These are phyloP conservation scores for Pristiophorus japonicus DNA, from an alignment of 2,113 vertebrate genomes.

Conservation along the genomic window DNA sequence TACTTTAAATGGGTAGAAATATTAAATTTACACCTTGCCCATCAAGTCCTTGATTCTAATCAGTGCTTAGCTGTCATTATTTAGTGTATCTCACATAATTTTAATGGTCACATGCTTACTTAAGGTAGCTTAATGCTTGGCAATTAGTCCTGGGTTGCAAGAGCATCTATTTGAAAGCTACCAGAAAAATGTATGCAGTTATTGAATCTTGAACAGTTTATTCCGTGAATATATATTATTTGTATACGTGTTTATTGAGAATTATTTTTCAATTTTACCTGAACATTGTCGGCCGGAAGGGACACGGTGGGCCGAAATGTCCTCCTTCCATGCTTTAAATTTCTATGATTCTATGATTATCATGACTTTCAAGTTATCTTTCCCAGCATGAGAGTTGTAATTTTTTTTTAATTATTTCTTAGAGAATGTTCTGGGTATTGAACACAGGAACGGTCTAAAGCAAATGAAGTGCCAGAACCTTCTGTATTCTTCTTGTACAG, in stretches of 20 bases:
- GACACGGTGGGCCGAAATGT: too few species aligned
- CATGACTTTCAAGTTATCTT: background rate
- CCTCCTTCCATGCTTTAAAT: too few species aligned
- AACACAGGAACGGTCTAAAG: background rate
- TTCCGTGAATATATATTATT: background rate
- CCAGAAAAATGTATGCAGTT: background rate
- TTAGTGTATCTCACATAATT: background rate
- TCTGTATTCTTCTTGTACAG: background rate
- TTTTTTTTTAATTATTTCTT: background rate
- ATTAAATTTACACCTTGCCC: background rate
- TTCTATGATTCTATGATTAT: too few species aligned
- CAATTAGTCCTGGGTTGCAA: background rate
- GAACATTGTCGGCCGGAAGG: too few species aligned
- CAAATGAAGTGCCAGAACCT: background rate
- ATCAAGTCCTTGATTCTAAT: background rate
- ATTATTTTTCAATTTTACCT: background rate
- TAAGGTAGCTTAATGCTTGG: too few species aligned
- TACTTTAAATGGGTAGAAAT: slow-evolving; percentile 5
- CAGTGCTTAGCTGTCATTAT: background rate
- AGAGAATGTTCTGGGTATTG: background rate
- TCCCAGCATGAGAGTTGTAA: background rate
- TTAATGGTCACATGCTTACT: background rate
- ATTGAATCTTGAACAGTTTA: background rate
- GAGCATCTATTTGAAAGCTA: background rate
- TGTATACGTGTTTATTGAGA: background rate